These are phyloP conservation scores for Lampropteryx suffumata DNA, from an alignment of 2,888 invertebrate species.

Conservation along the genomic window DNA sequence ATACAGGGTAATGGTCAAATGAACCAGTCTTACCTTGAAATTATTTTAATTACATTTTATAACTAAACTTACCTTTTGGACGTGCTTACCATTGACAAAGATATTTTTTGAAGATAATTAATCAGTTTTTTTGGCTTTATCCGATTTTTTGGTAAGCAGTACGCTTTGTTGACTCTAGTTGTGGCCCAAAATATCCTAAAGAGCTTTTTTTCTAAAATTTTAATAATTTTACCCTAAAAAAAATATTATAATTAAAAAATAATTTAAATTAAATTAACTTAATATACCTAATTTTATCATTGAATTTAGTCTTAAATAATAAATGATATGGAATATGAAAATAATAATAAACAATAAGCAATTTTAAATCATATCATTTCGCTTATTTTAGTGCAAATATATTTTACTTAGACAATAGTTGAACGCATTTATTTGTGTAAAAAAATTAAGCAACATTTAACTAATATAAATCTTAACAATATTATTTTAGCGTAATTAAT, in stretches of 20 bases:
- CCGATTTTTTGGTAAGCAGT: conserved; percentile 36
- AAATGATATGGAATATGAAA: no score
- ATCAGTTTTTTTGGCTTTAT: conserved; percentile 46
- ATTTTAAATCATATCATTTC: conserved; percentile 35
- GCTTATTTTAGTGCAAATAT: conserved; percentile 26
- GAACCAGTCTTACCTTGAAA: conserved; percentile 21
- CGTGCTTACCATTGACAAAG: conserved; percentile 52
- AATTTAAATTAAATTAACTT: no score
- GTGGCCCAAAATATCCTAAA: background rate
- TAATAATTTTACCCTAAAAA: no score
- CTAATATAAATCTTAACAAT: background rate
- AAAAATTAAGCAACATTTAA: conserved; percentile 12
- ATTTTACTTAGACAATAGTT: conserved; percentile 22
- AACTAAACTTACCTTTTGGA: conserved; percentile 55
- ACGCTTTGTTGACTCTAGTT: conserved; percentile 2
- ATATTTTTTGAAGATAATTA: conserved; percentile 62
- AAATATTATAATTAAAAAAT: no score
- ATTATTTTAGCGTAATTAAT: no score
- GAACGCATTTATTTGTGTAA: conserved; percentile 33
- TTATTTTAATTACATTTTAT: conserved; percentile 46
- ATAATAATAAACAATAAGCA: conserved; percentile 23
- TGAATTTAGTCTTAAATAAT: conserved; percentile 5
- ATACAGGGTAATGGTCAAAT: conserved; percentile 51
- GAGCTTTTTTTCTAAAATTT: conserved; percentile 13
- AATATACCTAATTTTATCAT: background rate